These are phyloP conservation scores for Pygoscelis antarcticus DNA, from an alignment of 2,113 vertebrate species.

Conservation along the genomic window DNA sequence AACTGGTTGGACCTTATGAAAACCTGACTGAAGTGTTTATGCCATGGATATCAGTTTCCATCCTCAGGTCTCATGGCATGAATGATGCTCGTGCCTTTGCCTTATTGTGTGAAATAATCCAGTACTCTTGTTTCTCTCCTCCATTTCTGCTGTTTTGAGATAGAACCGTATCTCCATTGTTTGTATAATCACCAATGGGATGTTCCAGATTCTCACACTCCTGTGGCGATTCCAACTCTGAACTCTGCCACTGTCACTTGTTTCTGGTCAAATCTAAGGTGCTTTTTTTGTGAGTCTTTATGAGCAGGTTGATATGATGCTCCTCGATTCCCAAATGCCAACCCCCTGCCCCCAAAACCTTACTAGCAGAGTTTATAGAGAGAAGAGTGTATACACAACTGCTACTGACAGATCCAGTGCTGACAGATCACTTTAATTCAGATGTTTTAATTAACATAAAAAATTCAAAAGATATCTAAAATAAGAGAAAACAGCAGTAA, in stretches of 20 bases:
- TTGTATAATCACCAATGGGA: not conserved
- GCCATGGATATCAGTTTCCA: not conserved
- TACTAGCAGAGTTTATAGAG: not conserved
- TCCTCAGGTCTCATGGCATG: not conserved
- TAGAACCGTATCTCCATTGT: rapidly evolving
- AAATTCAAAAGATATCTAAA: not conserved
- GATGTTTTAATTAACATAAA: not conserved
- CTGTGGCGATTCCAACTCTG: not conserved
- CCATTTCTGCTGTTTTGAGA: not conserved
- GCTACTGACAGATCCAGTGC: not conserved
- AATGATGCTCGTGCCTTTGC: not conserved
- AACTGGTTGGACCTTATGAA: not conserved
- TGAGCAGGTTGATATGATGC: not conserved
- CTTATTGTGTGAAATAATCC: not conserved
- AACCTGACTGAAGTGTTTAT: not conserved
- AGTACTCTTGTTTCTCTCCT: not conserved
- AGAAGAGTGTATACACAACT: not conserved
- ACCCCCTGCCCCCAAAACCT: not conserved
- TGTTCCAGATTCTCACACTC: not conserved
- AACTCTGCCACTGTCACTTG: not conserved
- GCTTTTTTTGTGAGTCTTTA: not conserved
- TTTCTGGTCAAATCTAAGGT: not conserved
- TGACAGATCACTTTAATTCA: not conserved
- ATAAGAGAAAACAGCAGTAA: not conserved
- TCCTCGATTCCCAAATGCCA: not conserved